These are phyloP conservation scores for Lottia scabra DNA, from an alignment of 2,888 invertebrate species.

Conservation along the genomic window DNA sequence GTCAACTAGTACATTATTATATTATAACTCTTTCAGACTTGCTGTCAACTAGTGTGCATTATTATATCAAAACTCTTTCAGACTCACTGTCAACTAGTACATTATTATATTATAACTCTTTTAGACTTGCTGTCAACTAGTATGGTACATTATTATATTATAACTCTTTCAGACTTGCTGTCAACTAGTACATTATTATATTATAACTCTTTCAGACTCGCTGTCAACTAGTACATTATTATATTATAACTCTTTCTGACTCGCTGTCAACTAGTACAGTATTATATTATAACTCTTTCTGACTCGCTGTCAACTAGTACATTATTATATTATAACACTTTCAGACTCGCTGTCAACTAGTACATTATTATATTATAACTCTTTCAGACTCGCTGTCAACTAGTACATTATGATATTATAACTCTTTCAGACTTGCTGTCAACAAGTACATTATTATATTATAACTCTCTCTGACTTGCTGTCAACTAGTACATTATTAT, in stretches of 20 bases:
- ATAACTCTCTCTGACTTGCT: slow-evolving; percentile 49
- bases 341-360: slow-evolving; percentile 74
- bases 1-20: slow-evolving; percentile 72
- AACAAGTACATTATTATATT: slow-evolving; percentile 68
- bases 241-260: slow-evolving; percentile 42
- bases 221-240: slow-evolving; percentile 72
- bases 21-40: slow-evolving; percentile 44
- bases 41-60: slow-evolving; percentile 73
- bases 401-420: slow-evolving; percentile 66
- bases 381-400: slow-evolving; percentile 70
- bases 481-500: slow-evolving; percentile 72
- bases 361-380: no score
- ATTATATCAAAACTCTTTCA: slow-evolving; percentile 30
- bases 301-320: slow-evolving; percentile 73
- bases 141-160: no score
- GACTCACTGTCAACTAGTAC: slow-evolving; percentile 73
- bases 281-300: slow-evolving; percentile 30
- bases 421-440: slow-evolving; percentile 55
- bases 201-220: slow-evolving; percentile 48
- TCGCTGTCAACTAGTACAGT: slow-evolving; percentile 73
- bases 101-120: slow-evolving; percentile 11
- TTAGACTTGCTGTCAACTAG: slow-evolving; percentile 73
- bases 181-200: slow-evolving; percentile 72
- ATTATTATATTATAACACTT: slow-evolving; percentile 10
- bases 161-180: slow-evolving; percentile 53